Percentiles rank a stretch among this genome's conserved stretches.
phyloP scores from a whole-genome alignment of 2,113 vertebrate species.

The Cacatua alba region DNA sequence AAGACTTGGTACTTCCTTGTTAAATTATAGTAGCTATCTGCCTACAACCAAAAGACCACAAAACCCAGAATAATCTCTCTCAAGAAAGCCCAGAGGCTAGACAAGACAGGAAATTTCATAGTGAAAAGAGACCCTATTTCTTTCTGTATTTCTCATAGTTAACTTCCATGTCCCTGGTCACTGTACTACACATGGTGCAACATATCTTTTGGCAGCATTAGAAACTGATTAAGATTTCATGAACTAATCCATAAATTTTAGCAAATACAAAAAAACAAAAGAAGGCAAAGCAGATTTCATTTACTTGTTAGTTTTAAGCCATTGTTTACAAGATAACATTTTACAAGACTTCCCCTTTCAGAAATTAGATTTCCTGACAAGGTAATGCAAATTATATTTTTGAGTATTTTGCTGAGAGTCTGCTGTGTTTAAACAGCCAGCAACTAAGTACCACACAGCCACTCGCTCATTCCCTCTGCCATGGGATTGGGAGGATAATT shows the following conservation, averaged over 20 bases:
- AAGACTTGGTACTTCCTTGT: neutral
- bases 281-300: neutral
- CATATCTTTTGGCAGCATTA: neutral
- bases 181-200: neutral
- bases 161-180: neutral
- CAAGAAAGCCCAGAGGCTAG: neutral
- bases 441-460: neutral
- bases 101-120: conserved; percentile 14
- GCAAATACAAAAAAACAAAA: neutral
- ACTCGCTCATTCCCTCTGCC: neutral
- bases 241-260: neutral
- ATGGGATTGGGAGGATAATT: neutral
- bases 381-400: neutral
- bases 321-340: neutral
- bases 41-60: neutral
- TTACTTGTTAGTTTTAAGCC: neutral
- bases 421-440: neutral
- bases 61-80: neutral
- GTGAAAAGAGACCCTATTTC: neutral
- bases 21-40: neutral
- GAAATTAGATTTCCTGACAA: neutral
- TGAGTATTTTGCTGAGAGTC: neutral
- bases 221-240: neutral
- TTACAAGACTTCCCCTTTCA: neutral
- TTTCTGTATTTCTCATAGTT: neutral